phyloP scores from a whole-genome alignment of 2,797 vertebrate genomes.

The Nyctalus aviator region DNA sequence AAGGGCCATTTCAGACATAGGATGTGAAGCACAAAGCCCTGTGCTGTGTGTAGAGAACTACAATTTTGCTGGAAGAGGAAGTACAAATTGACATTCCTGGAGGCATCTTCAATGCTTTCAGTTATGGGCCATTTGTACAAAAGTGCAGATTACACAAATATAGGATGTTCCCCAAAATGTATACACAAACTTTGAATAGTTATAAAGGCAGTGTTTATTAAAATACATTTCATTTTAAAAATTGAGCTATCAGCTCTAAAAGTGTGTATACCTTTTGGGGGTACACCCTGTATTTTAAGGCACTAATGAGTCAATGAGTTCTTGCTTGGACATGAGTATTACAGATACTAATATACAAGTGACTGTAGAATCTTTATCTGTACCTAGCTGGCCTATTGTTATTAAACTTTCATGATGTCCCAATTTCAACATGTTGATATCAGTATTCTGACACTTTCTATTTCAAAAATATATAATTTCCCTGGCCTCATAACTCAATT shows the following conservation, averaged over 20 bases:
- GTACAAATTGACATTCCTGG: background rate
- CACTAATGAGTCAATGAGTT: background rate
- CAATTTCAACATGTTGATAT: background rate
- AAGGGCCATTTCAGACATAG: slow-evolving; percentile 6
- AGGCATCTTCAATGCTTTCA: background rate
- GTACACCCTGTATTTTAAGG: background rate
- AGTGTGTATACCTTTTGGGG: too few relatives aligned
- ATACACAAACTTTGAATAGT: too few relatives aligned
- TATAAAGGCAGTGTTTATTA: too few relatives aligned
- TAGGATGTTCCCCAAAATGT: too few relatives aligned
- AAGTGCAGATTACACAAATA: background rate
- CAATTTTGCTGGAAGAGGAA: background rate
- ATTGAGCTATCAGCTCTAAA: too few relatives aligned
- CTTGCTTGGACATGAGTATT: background rate
- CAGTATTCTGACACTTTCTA: background rate
- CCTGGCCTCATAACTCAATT: too few relatives aligned
- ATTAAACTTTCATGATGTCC: background rate
- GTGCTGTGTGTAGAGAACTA: background rate
- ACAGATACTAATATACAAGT: background rate
- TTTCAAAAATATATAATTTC: slow-evolving; percentile 21
- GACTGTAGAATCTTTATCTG: slow-evolving; percentile 11
- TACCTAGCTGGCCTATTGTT: slow-evolving; percentile 16
- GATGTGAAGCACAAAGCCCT: background rate
- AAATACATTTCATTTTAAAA: too few relatives aligned
- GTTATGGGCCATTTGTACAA: background rate